Evolutionary conservation across 2,797 vertebrate species (phyloP), one percentile per base, ranked within the genome.

Genomic region (Sandelia bainsii): DNA sequence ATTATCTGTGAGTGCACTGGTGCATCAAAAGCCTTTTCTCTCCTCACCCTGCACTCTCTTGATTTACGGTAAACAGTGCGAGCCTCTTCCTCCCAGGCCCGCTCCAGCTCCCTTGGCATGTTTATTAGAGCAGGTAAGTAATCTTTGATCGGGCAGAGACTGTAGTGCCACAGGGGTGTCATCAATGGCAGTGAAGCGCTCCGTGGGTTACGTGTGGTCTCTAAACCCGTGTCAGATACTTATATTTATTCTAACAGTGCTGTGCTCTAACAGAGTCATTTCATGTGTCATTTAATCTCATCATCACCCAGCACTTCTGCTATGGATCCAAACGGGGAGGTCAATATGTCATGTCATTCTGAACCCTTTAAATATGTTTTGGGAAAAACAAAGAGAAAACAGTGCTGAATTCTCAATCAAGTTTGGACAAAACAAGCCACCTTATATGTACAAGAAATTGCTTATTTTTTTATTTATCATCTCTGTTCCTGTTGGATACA

Each of bases 311-410:
- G n/a, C 44, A 9, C 39, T 58, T 46, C 12, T 46, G 22, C 29
- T 56, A 3, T 6, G 29, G 39, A 72, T 23, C 50, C 54, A 81
- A 39, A 22, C 19, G 19, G 40, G 53, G 17, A 53, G 39, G 51
- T 32, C 14, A 65, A n/a, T 5, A 8, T 27, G 39, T n/a, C 60
- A 1, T 19, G 50, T 53, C 13, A 40, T 1, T 39, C 27, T 60
- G 5, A 57, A 48, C 22, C 3, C 20, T 50, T 2, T 6, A 16
- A 54, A 65, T 51, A 25, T 62, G 32, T 76, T 71, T 20, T 46
- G 75, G 63, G 62, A 64, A 75, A 84, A 87, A 87, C 81, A 77
- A 80, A 88, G 87, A 87, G 81, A 87, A 89, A 87, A 89, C 85
- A 84, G 78, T 10, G 78, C 84, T 77, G 72, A 16, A 44, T 23